Percentiles rank a stretch among this genome's conserved stretches.
These are phyloP conservation scores for Zenarchopterus dispar DNA, from an alignment of 2,797 vertebrate genomes.

Conservation along the genomic window DNA sequence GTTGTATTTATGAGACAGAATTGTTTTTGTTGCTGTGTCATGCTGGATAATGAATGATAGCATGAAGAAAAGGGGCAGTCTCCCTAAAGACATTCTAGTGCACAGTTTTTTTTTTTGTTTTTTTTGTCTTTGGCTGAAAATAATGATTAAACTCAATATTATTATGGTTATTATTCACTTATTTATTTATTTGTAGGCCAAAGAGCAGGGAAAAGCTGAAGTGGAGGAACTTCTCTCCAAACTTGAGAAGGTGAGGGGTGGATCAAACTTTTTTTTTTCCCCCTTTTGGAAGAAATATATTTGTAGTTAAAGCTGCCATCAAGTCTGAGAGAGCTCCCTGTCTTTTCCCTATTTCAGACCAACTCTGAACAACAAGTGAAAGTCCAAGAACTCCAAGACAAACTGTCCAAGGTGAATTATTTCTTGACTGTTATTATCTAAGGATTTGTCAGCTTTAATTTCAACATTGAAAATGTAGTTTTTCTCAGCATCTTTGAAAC, in stretches of 20 bases:
- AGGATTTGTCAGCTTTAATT: background rate
- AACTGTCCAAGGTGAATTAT: conserved; percentile 89
- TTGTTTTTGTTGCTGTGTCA: background rate
- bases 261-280: background rate
- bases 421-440: background rate
- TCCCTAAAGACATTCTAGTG: too few species aligned
- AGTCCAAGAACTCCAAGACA: conserved; percentile 96
- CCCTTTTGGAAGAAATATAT: background rate
- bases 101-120: too few species aligned
- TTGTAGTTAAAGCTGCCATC: background rate
- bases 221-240: conserved; percentile 94
- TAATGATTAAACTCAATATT: conserved; percentile 3
- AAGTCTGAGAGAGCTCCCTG: background rate
- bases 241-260: conserved; percentile 90
- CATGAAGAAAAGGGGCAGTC: background rate
- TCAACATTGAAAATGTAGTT: background rate
- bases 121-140: background rate
- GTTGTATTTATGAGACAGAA: too few species aligned
- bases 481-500: background rate
- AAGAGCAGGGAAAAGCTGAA: conserved; percentile 96
- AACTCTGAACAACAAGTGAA: conserved; percentile 96
- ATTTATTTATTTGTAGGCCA: conserved; percentile 84
- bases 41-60: conserved; percentile 8
- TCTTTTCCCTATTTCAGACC: conserved; percentile 79
- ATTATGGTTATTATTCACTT: background rate